Conservation (phyloP, 1,140 invertebrate genomes). For the Dryas iulia region DNA sequence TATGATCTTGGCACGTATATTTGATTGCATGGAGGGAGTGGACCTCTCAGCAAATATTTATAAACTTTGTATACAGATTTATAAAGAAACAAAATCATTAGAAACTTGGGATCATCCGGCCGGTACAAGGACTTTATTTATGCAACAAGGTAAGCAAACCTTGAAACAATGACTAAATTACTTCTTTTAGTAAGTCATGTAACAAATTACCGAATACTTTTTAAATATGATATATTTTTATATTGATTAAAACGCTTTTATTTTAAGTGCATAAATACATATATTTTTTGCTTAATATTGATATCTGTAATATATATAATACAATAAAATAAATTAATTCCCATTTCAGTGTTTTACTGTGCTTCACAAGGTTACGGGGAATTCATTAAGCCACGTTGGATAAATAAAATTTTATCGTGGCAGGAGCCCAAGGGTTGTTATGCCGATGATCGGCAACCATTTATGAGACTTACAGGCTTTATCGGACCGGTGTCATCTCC, state of each 20-base stretch:
- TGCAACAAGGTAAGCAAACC: constrained; percentile 66
- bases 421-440: constrained; percentile 70
- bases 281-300: no score
- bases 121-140: constrained; percentile 67
- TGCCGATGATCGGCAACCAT: constrained; percentile 63
- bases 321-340: background rate
- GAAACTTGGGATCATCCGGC: constrained; percentile 69
- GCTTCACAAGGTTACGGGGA: constrained; percentile 70
- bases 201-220: no score
- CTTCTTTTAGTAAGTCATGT: no score
- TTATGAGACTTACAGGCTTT: constrained; percentile 65
- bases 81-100: constrained; percentile 69
- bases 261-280: no score
- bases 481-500: constrained; percentile 44
- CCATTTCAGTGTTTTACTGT: constrained; percentile 58
- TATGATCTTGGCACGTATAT: constrained; percentile 52
- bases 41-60: constrained; percentile 66
- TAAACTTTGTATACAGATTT: constrained; percentile 70
- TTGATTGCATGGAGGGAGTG: constrained; percentile 65
- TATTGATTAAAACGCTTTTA: no score
- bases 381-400: constrained; percentile 73
- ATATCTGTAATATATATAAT: no score
- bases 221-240: no score
- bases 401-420: constrained; percentile 71
- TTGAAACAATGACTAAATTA: no score